Base-by-base conservation (phyloP, 2,113 vertebrate species). In the Asarcornis scutulata region DNA sequence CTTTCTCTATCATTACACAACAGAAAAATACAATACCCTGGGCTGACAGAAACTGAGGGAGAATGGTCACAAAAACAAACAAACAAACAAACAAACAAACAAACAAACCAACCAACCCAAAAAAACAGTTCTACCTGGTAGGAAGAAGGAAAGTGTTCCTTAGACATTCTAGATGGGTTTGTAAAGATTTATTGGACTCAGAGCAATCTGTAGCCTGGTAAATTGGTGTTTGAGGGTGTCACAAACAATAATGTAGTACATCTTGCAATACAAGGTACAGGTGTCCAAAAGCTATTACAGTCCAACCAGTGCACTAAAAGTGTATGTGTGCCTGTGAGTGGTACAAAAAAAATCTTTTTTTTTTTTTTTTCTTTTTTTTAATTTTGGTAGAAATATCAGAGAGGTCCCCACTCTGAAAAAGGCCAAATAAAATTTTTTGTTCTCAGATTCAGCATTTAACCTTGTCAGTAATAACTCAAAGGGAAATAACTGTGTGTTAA, bases 171-270 rank as follows among this genome's bases (percentile, higher is more conserved):
- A 80, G 93, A 96, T 96, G 75, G 34, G 34, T 93, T 98, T 98
- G 95, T 95, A 95, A 97, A 97, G 97, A 97, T 98, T 97, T 98
- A 96, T 97, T 96, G 38, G 88, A 44, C 90, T 85, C 74, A 92
- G 84, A 96, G 93, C 96, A 98, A 98, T 98, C 97, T 97, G 92
- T 64, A 88, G 95, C 88, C 93, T 77, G 91, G 97, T 91, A 98
- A 98, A 98, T 97, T 98, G 97, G 95, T 96, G 97, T 98, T 98
- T 97, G 97, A 93, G 93, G 58, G 86, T 97, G 97, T 97, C 98
- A 98, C 97, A 97, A 97, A 97, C 96, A 98, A 97, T 98, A 98
- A 98, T 82, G 88, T 96, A 89, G 71, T 97, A 94, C 83, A 97
- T 96, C 96, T 98, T 95, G 72, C 89, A 91, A 75, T 69, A 66